Base-by-base conservation (phyloP, 53 echinoderm and acorn worm species). In the Temnopleurus reevesii region DNA sequence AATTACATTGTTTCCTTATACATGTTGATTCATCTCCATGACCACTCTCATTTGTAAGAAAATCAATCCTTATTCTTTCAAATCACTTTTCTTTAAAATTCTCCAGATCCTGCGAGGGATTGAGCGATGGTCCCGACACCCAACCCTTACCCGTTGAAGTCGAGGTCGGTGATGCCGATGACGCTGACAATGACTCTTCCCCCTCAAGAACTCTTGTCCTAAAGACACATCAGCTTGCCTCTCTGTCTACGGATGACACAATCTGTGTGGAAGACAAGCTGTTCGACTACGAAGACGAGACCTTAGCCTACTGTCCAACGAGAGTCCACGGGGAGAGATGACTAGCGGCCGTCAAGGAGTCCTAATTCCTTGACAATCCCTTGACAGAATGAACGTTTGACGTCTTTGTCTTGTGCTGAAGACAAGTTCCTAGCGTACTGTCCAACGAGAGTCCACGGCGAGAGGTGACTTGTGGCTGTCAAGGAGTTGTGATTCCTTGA, bases 251-350 rank as follows among this genome's bases (percentile, higher is more conserved):
- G 17, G 71, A 87, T 34, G 35, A 66, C 19, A 71, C 31, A 18
- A 33, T 87, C 1, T 87, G 88, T 65, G 66, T 87, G 27, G 88
- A 87, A 36, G 66, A 71, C 35, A 87, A 87, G 35, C 88, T 66
- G 29, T 87, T 87, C 26, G 31, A 27, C 0, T 87, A 87, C 29
- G 88, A 87, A 49, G 55, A 54, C 18, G 88, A 87, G 12, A 66
- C 88, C 30, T 47, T 87, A 66, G 71, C 88, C 2, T 23, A 87
- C 88, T 87, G 88, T 51, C 88, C 88, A n/a, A 87, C 88, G 1
- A 87, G 88, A 49, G 66, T 87, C 64, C 88, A 87, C 12, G 88
- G 88, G 10, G 71, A 53, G 6, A 87, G 88, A 49, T 87, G 88
- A 87, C 85, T 59, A 60, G 71, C 36, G 71, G 71, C 71, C 3